These are phyloP conservation scores for Hemicordylus capensis DNA, from an alignment of 2,113 vertebrate genomes.

Conservation along the genomic window DNA sequence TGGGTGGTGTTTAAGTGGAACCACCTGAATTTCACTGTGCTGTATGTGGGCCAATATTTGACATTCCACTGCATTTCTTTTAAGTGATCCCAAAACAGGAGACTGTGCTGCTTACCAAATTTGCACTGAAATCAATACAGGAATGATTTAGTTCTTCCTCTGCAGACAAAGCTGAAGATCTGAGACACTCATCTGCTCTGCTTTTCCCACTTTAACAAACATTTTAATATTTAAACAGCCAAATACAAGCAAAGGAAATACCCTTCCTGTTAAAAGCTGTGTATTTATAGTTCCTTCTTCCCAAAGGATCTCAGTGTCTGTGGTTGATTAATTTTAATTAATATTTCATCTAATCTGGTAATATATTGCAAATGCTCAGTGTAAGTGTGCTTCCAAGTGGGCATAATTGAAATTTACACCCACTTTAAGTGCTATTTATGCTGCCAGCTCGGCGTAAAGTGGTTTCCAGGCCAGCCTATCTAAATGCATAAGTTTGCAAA, in stretches of 20 bases:
- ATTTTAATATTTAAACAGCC: conserved; percentile 25
- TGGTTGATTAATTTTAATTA: conserved; percentile 42
- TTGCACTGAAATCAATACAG: neutral
- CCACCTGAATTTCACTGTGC: too few species aligned
- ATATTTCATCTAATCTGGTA: conserved; percentile 38
- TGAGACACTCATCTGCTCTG: neutral
- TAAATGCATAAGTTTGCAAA: neutral
- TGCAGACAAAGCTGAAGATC: conserved; percentile 6
- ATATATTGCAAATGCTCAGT: conserved; percentile 19
- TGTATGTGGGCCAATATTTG: too few species aligned
- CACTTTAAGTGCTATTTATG: conserved; percentile 33
- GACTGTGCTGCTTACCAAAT: neutral
- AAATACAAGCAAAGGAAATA: conserved; percentile 26
- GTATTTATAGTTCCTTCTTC: conserved; percentile 23
- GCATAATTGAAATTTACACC: conserved; percentile 37
- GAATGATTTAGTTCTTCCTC: neutral
- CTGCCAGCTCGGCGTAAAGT: conserved; percentile 4
- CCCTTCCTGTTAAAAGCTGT: conserved; percentile 8
- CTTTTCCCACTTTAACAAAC: neutral
- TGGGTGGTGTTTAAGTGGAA: too few species aligned
- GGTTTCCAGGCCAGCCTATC: conserved; percentile 6
- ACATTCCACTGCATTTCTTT: neutral
- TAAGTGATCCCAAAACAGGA: neutral
- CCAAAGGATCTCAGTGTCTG: conserved; percentile 18
- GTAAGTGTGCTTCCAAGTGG: conserved; percentile 25